These are phyloP conservation scores for Plodia interpunctella DNA, from an alignment of 1,140 invertebrate genomes.

Conservation along the genomic window DNA sequence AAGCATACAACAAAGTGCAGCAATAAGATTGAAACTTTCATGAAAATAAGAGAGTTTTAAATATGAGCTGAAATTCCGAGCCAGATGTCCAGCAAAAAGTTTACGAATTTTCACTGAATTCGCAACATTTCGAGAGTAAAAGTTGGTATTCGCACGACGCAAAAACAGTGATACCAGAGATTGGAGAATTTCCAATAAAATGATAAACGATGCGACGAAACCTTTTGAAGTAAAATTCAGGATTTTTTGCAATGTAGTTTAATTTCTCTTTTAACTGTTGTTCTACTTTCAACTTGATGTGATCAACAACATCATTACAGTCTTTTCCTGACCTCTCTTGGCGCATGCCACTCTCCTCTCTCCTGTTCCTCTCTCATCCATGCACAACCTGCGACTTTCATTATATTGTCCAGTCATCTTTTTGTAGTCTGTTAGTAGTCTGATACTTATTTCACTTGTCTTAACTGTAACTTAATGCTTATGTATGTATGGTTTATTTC, in stretches of 20 bases:
- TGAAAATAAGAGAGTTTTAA: not conserved
- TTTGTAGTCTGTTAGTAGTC: no score
- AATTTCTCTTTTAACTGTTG: not conserved
- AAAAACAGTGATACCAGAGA: not conserved
- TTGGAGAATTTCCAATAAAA: not conserved
- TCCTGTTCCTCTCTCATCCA: no score
- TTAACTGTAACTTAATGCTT: no score
- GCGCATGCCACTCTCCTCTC: no score
- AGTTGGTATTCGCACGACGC: conserved; percentile 4
- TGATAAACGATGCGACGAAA: conserved; percentile 3
- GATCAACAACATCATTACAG: no score
- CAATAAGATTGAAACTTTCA: not conserved
- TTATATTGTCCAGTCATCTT: no score
- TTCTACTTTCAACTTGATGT: no score
- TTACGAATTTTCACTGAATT: not conserved
- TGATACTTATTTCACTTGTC: no score
- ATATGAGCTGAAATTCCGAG: conserved; percentile 1
- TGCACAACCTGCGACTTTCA: no score
- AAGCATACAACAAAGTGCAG: not conserved
- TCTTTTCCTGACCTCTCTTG: no score
- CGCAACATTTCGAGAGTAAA: not conserved
- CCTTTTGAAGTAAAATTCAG: not conserved
- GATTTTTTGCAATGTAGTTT: not conserved
- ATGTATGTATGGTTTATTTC: no score
- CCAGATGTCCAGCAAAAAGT: conserved; percentile 3